Conservation (phyloP, 2,888 invertebrate species). For the Drepana falcataria region DNA sequence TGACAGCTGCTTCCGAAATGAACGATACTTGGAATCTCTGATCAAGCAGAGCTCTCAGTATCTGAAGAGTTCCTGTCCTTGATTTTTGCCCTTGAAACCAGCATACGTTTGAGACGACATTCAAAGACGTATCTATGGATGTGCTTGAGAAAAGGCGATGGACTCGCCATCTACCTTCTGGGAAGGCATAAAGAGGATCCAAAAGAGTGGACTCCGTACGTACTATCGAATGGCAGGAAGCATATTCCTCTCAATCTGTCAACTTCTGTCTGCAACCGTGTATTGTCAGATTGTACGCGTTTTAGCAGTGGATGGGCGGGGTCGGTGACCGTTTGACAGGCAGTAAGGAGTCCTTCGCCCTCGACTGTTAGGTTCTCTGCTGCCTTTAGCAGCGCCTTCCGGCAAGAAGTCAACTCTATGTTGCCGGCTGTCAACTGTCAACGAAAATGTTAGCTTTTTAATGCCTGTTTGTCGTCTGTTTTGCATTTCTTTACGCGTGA, state of each 20-base stretch:
- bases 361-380: slow-evolving; percentile 13
- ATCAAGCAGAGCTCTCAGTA: no score
- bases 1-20: no score
- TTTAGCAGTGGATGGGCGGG: neutral
- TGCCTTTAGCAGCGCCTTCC: slow-evolving; percentile 12
- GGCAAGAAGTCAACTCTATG: slow-evolving; percentile 19
- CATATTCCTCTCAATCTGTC: slow-evolving; percentile 9
- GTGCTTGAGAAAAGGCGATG: no score
- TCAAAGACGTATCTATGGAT: no score
- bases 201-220: neutral
- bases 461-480: no score
- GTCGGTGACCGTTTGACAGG: slow-evolving; percentile 5
- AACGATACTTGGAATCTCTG: no score
- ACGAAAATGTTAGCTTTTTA: no score
- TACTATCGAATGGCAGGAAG: neutral
- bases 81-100: no score
- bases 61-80: no score
- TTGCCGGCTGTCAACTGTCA: slow-evolving; percentile 23
- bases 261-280: neutral
- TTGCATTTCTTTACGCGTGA: no score
- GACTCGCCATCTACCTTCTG: no score
- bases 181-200: neutral
- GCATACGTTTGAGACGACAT: no score
- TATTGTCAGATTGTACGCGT: neutral
- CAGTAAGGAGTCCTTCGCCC: slow-evolving; percentile 9